Evolutionary conservation across 2,888 invertebrate species (phyloP).

Genomic region (Drosophila sordidula): DNA sequence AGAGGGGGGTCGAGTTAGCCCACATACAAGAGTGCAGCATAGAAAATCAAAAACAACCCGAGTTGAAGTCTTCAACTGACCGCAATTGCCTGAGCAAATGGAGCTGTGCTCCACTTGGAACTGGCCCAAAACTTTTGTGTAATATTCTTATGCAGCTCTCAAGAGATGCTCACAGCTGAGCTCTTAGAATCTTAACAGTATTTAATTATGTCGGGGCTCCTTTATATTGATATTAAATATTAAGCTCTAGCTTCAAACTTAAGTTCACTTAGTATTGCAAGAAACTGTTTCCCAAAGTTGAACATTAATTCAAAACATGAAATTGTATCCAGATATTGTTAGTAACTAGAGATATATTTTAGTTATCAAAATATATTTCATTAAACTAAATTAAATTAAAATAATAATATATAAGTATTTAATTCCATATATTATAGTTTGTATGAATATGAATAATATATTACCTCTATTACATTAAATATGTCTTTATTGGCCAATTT

Average conservation of each 20-base stretch:
- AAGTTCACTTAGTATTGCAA: no score
- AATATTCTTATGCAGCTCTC: constrained; percentile 21
- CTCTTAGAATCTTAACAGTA: not conserved
- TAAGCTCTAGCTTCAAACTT: not conserved
- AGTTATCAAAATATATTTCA: no score
- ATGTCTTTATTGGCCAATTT: not conserved
- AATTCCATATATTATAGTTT: no score
- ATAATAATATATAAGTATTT: no score
- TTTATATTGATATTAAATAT: not conserved
- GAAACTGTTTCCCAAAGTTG: no score
- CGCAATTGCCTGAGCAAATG: constrained; percentile 42
- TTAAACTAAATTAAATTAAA: no score
- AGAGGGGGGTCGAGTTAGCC: constrained; percentile 2
- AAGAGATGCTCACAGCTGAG: constrained; percentile 11
- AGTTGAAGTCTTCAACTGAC: constrained; percentile 29
- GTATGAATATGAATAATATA: no score
- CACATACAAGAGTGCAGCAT: constrained; percentile 28
- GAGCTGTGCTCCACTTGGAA: constrained; percentile 44
- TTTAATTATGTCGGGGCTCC: not conserved
- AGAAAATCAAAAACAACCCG: constrained; percentile 6
- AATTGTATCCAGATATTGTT: not conserved
- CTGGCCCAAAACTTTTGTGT: constrained; percentile 36
- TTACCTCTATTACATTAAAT: not conserved
- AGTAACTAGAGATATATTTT: no score
- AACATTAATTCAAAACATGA: no score